Conservation (phyloP, 1,140 invertebrate genomes). For the Lerema accius region DNA sequence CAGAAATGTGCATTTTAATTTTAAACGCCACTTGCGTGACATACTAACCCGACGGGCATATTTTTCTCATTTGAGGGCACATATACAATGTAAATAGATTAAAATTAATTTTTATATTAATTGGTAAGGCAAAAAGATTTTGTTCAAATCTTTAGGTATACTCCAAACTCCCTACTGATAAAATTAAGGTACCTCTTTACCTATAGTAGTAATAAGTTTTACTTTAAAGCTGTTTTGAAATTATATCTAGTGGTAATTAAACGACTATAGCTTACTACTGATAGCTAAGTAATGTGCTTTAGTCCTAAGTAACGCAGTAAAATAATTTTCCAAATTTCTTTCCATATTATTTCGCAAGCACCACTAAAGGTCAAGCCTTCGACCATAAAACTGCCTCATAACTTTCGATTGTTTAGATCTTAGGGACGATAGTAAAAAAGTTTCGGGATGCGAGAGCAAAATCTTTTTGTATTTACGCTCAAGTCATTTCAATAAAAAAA, state of each 20-base stretch:
- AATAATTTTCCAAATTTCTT: slow-evolving; percentile 23
- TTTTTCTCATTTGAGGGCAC: slow-evolving; percentile 15
- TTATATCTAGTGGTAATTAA: neutral
- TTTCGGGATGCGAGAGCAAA: slow-evolving; percentile 29
- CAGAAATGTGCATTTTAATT: slow-evolving; percentile 30
- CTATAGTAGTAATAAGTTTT: too few relatives aligned
- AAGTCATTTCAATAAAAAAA: slow-evolving; percentile 10
- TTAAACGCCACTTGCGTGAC: slow-evolving; percentile 32
- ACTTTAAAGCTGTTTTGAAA: too few relatives aligned
- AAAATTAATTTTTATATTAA: too few relatives aligned
- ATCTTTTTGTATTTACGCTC: slow-evolving; percentile 23
- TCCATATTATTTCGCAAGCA: slow-evolving; percentile 28
- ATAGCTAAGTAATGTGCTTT: neutral
- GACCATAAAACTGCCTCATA: slow-evolving; percentile 34
- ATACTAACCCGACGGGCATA: slow-evolving; percentile 20
- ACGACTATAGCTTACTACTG: neutral
- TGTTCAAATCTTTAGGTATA: too few relatives aligned
- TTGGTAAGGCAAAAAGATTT: too few relatives aligned
- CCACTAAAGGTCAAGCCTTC: slow-evolving; percentile 27
- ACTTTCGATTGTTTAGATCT: slow-evolving; percentile 31
- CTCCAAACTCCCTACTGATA: too few relatives aligned
- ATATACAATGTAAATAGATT: neutral
- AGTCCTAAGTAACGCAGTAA: slow-evolving; percentile 6
- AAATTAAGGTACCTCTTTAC: too few relatives aligned
- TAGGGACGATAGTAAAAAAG: slow-evolving; percentile 30